A percentile compares a stretch with the other conserved stretches of the same genome.
Evolutionary conservation across 2,113 vertebrate species (phyloP).

Genomic region (Ceuthmochares aereus): DNA sequence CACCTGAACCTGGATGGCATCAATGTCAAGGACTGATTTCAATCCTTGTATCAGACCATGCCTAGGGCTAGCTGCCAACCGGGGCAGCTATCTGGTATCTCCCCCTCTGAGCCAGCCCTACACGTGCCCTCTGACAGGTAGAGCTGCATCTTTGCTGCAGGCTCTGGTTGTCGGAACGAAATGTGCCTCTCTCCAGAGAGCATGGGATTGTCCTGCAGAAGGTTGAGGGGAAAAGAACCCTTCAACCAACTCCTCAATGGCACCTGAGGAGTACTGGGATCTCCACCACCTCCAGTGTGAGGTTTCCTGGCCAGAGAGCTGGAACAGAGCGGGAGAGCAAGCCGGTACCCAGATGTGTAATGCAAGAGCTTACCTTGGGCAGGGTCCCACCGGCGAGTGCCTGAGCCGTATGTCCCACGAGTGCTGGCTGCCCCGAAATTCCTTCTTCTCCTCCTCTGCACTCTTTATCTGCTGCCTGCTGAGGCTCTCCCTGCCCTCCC

Average conservation of each 20-base stretch:
- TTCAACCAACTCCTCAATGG: not conserved
- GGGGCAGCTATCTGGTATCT: not conserved
- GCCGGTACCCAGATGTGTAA: not conserved
- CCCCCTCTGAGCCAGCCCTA: accelerated
- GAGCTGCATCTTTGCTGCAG: not conserved
- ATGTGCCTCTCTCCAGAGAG: accelerated
- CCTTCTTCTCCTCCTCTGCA: conserved; percentile 17
- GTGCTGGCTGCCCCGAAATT: not conserved
- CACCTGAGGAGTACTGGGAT: not conserved
- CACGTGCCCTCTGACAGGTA: not conserved
- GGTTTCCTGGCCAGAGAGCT: accelerated
- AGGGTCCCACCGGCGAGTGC: not conserved
- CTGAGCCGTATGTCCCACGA: not conserved
- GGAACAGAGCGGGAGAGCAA: not conserved
- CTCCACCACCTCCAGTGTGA: accelerated
- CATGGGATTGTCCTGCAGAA: not conserved
- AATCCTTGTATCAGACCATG: not conserved
- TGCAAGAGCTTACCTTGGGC: conserved; percentile 29
- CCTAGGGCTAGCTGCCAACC: not conserved
- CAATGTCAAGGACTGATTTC: not conserved
- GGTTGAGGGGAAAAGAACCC: not conserved
- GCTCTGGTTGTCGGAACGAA: accelerated
- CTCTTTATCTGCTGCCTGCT: not conserved
- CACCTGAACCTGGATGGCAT: not conserved
- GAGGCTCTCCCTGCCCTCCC: conserved; percentile 53